Conservation (phyloP, 1,140 invertebrate species). For the Leptopilina clavipes region DNA sequence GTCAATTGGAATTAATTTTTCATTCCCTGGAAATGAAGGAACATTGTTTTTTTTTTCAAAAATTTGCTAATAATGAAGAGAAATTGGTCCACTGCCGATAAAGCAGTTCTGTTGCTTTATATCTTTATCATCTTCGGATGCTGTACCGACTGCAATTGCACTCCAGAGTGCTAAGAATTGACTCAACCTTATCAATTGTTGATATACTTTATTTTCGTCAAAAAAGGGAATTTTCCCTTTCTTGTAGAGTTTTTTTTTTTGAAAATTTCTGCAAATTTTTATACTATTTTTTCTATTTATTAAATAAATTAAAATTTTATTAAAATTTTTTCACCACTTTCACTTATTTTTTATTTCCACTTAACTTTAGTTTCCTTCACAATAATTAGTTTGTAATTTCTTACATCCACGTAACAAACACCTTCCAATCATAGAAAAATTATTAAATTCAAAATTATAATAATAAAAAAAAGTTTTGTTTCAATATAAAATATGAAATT, state of each 20-base stretch:
- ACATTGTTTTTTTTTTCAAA: no score
- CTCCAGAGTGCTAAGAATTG: not conserved
- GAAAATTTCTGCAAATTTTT: no score
- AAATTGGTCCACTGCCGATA: constrained; percentile 5
- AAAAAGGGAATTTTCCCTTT: not conserved
- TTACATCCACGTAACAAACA: not conserved
- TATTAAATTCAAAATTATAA: no score
- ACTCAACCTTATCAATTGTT: constrained; percentile 4
- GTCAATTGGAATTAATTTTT: no score
- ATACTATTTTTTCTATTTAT: no score
- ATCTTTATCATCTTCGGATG: constrained; percentile 6
- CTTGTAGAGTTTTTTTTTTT: not conserved
- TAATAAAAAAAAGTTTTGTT: no score
- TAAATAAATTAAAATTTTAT: no score
- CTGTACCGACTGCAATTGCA: constrained; percentile 18
- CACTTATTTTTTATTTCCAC: no score
- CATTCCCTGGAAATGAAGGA: no score
- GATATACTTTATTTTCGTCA: not conserved
- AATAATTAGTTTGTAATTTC: not conserved
- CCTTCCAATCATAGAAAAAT: not conserved
- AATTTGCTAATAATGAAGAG: not conserved
- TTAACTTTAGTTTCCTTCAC: not conserved
- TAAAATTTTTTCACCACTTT: no score
- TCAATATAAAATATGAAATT: no score
- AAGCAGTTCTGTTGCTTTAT: not conserved